Evolutionary conservation across 2,113 vertebrate genomes (phyloP), one percentile per base, ranked within the genome.

Genomic region (Pardalotus punctatus): DNA sequence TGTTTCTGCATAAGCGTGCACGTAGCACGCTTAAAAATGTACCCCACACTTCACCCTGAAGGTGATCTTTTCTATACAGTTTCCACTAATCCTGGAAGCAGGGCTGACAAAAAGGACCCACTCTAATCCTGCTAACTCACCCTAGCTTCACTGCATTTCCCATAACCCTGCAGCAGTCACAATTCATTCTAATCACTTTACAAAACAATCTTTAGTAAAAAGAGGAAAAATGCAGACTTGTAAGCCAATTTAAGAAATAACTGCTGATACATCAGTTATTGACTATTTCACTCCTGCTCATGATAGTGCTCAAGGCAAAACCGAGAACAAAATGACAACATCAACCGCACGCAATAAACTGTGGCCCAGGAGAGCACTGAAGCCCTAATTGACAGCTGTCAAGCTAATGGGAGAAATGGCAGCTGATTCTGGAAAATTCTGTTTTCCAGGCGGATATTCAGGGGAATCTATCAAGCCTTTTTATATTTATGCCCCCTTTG

Each of bases 211-310:
- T 98, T 98, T 98, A 97, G 98, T 97, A 97, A 98, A 98, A 97
- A 97, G 85, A 97, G 93, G 96, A 96, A 95, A 98, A 98, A 99
- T 97, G 98, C 98, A 98, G 99, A 98, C 99, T 98, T 98, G 98
- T 97, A 98, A 99, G 98, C 98, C 99, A 99, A 99, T 99, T 99
- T 99, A 98, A 99, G 98, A 99, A 99, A 98, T 99, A 99, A 99
- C 98, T 99, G 99, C 99, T 99, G 99, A 99, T 99, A 98, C 98
- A 99, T 99, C 99, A 99, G 98, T 98, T 99, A 99, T 98, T 98
- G 99, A 99, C 99, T 99, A 98, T 98, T 98, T 98, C 97, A 98
- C 98, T 98, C 97, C 97, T 97, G 98, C 98, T 98, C 97, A 98
- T 98, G 98, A 99, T 98, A 98, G 98, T 85, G 98, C 99, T 99